Conservation (phyloP, 2,797 vertebrate genomes). For the Aulostomus chinensis region DNA sequence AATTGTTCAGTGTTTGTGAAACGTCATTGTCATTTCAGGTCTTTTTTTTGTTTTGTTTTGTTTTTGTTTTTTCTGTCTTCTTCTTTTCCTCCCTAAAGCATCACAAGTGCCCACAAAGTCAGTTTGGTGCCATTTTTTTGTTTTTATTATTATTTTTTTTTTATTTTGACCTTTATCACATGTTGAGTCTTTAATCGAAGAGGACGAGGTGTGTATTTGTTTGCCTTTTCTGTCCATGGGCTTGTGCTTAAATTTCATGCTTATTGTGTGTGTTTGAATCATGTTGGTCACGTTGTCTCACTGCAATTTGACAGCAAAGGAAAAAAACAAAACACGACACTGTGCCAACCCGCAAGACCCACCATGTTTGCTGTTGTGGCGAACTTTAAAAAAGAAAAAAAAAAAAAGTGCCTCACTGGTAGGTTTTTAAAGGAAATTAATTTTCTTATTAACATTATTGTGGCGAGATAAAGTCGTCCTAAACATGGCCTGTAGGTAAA, state of each 20-base stretch:
- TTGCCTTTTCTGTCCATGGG: conserved; percentile 9
- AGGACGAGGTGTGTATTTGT: conserved; percentile 19
- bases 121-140: conserved; percentile 37
- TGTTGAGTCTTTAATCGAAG: conserved; percentile 14
- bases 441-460: neutral
- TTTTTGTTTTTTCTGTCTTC: no score
- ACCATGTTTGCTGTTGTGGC: conserved; percentile 14
- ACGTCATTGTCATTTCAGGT: conserved; percentile 47
- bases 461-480: neutral
- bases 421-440: conserved; percentile 15
- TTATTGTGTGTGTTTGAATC: conserved; percentile 20
- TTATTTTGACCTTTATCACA: conserved; percentile 15
- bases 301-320: conserved; percentile 25
- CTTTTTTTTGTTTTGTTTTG: no score
- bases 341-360: conserved; percentile 52
- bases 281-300: conserved; percentile 16
- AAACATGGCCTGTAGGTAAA: neutral
- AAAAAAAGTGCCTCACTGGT: conserved; percentile 65
- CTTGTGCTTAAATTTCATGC: conserved; percentile 16
- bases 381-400: conserved; percentile 42
- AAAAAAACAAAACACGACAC: conserved; percentile 44
- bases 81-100: no score
- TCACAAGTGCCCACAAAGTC: conserved; percentile 53
- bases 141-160: no score
- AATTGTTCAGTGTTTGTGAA: conserved; percentile 18